Base-by-base conservation (phyloP, 2,797 vertebrate genomes). In the Eulemur rubriventer region DNA sequence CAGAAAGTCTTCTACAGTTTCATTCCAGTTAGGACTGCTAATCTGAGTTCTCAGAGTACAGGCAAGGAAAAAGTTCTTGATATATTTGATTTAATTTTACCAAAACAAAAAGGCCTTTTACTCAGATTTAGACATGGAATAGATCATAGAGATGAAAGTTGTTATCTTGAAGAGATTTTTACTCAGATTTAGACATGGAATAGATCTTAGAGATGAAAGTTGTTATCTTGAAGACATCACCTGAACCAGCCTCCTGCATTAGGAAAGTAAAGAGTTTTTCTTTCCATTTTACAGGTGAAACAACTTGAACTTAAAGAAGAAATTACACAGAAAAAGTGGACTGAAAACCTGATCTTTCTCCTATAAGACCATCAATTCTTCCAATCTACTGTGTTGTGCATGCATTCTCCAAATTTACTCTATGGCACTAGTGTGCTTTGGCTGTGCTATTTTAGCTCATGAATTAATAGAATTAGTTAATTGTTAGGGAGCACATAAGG, bases 231-330 rank as follows among this genome's bases (percentile, higher is more conserved):
- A 91, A 95, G 52, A 73, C 35, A 55, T 73, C 33, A 61, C 35
- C 50, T 52, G 6, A 93, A 75, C 7, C 85, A 85, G 16, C 18
- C 59, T 61, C 22, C 26, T 30, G 2, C 14, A 52, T 95, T 80
- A 80, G 73, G 50, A 80, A 65, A 91, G n/a, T 24, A 17, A 95
- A 33, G 9, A 18, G 4, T 67, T 94, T 87, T 46, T 13, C 67
- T 91, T 80, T 12, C 26, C 41, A 59, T 84, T 85, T 93, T 90
- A 84, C 26, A 89, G 33, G 61, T 43, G 20, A 81, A 82, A 11
- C 38, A 91, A 83, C 22, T 41, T 81, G n/a, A 92, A 14, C n/a
- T 80, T 88, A 65, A 85, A 91, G 73, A 93, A 70, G 28, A 81
- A 88, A 48, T 48, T 48, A 41, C 46, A 43, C 30, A 28, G 12